Evolutionary conservation across 2,888 invertebrate genomes (phyloP).

Genomic region (Eristalis pertinax): DNA sequence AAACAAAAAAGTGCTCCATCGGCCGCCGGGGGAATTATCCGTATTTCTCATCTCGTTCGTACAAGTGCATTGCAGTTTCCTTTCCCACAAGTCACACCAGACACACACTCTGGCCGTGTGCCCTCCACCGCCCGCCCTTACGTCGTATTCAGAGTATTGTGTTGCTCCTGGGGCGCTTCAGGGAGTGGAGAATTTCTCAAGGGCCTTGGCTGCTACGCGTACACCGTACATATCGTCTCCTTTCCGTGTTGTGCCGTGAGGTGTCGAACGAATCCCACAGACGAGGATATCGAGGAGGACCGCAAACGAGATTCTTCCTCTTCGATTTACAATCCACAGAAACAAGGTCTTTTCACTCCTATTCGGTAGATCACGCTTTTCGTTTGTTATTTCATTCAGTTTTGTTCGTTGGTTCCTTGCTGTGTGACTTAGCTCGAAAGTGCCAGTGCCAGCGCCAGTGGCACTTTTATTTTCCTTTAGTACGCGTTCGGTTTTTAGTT

Average conservation of each 20-base stretch:
- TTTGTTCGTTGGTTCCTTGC: constrained; percentile 4
- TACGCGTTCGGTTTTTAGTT: constrained; percentile 30
- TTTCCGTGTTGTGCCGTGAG: constrained; percentile 1
- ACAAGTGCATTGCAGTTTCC: constrained; percentile 69
- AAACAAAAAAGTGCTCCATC: constrained; percentile 76
- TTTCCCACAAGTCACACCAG: constrained; percentile 24
- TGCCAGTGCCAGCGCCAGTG: background rate
- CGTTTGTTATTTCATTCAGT: constrained; percentile 11
- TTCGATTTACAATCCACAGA: background rate
- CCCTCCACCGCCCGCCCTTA: background rate
- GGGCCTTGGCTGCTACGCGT: constrained; percentile 64
- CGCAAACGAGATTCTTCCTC: constrained; percentile 10
- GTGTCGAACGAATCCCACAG: background rate
- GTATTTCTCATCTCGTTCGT: constrained; percentile 57
- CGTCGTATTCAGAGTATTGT: constrained; percentile 30
- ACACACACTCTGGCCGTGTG: constrained; percentile 9
- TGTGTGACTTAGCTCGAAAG: background rate
- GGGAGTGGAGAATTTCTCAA: constrained; percentile 66
- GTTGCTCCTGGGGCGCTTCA: constrained; percentile 47
- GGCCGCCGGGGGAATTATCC: constrained; percentile 60
- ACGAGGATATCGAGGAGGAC: constrained; percentile 19
- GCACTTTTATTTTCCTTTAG: constrained; percentile 2
- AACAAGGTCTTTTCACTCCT: background rate
- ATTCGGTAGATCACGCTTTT: background rate
- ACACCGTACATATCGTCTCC: constrained; percentile 21